Conservation (phyloP, 2,888 invertebrate species). For the Amblyteles armatorius region DNA sequence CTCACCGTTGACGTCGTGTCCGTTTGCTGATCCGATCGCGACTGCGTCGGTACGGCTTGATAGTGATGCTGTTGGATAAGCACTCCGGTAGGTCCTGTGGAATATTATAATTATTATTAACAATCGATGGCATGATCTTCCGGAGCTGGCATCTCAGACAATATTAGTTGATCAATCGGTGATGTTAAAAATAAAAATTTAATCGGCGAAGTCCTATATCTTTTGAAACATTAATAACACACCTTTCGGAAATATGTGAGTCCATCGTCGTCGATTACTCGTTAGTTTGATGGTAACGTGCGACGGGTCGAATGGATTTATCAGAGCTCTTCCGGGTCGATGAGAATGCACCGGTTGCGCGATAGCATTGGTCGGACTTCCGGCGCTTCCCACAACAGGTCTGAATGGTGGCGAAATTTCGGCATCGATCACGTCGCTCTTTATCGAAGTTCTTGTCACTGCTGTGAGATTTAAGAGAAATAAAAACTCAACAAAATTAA, state of each 20-base stretch:
- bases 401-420: constrained; percentile 86
- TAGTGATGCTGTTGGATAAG: constrained; percentile 97
- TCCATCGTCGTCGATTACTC: constrained; percentile 98
- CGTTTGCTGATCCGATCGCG: constrained; percentile 80
- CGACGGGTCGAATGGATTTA: constrained; percentile 99
- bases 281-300: constrained; percentile 98
- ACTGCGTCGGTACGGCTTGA: constrained; percentile 91
- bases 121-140: not conserved
- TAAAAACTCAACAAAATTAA: not conserved
- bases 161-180: not conserved
- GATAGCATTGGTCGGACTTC: constrained; percentile 85
- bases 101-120: not conserved
- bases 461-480: constrained; percentile 47
- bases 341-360: constrained; percentile 80
- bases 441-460: constrained; percentile 77
- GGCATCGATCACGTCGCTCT: constrained; percentile 83
- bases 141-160: not conserved
- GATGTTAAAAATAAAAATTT: not conserved
- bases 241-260: constrained; percentile 98
- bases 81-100: constrained; percentile 93
- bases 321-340: constrained; percentile 93
- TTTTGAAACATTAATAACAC: constrained; percentile 29
- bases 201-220: not conserved
- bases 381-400: constrained; percentile 87
- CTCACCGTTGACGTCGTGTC: constrained; percentile 81